phyloP scores from a whole-genome alignment of 2,888 invertebrate genomes.

The Drosophila phalerata region DNA sequence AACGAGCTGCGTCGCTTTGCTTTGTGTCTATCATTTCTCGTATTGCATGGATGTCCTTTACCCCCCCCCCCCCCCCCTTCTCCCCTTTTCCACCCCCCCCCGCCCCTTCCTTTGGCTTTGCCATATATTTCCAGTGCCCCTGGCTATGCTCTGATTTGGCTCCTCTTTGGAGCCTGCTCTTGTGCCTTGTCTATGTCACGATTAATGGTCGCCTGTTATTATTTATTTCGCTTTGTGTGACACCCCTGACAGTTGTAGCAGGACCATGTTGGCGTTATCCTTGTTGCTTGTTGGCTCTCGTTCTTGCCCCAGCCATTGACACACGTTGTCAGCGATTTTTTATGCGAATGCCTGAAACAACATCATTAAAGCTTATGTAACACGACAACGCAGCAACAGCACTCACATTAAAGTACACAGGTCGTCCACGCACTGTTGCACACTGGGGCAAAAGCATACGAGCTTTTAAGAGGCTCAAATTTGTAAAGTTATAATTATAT shows the following conservation, averaged over 20 bases:
- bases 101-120: not conserved
- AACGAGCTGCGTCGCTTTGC: constrained; percentile 62
- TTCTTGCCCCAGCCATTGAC: constrained; percentile 57
- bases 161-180: constrained; percentile 1
- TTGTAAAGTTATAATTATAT: constrained; percentile 1
- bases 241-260: constrained; percentile 62
- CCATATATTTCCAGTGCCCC: constrained; percentile 40
- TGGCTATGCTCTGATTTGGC: constrained; percentile 48
- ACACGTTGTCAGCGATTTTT: constrained; percentile 66
- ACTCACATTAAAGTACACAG: constrained; percentile 25
- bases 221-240: constrained; percentile 72
- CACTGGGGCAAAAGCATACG: constrained; percentile 33
- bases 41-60: constrained; percentile 15
- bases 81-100: too few relatives aligned
- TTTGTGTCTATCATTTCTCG: constrained; percentile 51
- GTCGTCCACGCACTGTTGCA: constrained; percentile 35
- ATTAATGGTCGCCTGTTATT: constrained; percentile 76
- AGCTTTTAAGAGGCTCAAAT: constrained; percentile 6
- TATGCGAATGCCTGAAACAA: constrained; percentile 54
- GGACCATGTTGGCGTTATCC: constrained; percentile 16
- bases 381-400: constrained; percentile 6
- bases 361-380: constrained; percentile 51
- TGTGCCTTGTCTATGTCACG: constrained; percentile 72
- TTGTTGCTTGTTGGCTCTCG: constrained; percentile 23
- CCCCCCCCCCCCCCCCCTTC: not conserved